Evolutionary conservation across 2,113 vertebrate species (phyloP).

Genomic region (Condylura cristata): DNA sequence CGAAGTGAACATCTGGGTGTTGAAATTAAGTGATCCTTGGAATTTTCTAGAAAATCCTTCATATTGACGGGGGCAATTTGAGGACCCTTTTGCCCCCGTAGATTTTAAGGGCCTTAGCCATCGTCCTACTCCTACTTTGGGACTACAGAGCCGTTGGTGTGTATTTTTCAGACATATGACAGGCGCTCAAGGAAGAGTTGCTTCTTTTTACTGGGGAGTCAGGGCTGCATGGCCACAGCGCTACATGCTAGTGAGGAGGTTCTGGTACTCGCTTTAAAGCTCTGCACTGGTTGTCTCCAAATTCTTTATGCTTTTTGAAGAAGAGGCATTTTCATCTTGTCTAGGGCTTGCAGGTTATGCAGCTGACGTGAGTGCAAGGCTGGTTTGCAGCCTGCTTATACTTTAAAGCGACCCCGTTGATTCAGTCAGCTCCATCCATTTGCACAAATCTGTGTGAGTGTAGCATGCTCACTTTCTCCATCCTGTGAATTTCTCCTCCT

Average conservation of each 20-base stretch:
- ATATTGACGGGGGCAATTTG: conserved; percentile 55
- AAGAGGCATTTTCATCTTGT: background rate
- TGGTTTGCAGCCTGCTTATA: conserved; percentile 67
- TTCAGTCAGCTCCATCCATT: conserved; percentile 63
- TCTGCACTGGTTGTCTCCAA: background rate
- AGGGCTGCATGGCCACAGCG: no score
- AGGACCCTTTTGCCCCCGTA: background rate
- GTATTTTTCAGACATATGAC: conserved; percentile 71
- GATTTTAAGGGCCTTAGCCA: conserved; percentile 53
- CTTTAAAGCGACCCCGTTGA: conserved; percentile 74
- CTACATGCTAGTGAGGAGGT: background rate
- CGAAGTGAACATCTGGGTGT: conserved; percentile 30
- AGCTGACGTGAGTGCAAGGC: conserved; percentile 29
- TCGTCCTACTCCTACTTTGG: conserved; percentile 65
- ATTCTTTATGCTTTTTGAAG: background rate
- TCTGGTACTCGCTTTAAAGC: background rate
- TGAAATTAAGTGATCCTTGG: conserved; percentile 54
- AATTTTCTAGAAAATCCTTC: background rate
- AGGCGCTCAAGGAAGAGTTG: conserved; percentile 68
- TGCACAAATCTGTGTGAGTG: conserved; percentile 44
- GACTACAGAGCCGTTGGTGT: conserved; percentile 71
- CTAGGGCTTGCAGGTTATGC: background rate
- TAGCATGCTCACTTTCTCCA: conserved; percentile 53
- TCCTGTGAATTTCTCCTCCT: conserved; percentile 42
- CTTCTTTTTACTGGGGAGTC: conserved; percentile 53